Conservation (phyloP, 2,797 vertebrate species). For the Parotocinclus haroldoi region DNA sequence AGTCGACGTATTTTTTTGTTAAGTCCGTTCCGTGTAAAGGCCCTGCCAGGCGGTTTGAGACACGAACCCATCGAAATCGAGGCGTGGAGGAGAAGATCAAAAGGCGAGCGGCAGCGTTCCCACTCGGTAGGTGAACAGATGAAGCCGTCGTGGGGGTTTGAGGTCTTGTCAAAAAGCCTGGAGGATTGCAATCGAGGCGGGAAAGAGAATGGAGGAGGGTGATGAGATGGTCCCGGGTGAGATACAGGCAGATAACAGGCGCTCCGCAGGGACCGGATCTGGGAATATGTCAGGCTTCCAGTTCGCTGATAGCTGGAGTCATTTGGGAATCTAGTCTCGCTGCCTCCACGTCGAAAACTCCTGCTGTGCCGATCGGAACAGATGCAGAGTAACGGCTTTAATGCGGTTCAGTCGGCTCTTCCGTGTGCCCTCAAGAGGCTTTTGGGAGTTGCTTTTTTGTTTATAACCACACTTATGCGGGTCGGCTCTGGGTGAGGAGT, state of each 20-base stretch:
- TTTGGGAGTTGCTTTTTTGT: too few relatives aligned
- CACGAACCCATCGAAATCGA: too few relatives aligned
- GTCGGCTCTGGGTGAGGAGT: too few relatives aligned
- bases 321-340: slow-evolving; percentile 28
- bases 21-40: too few relatives aligned
- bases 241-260: slow-evolving; percentile 41
- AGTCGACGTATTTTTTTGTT: too few relatives aligned
- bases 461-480: too few relatives aligned
- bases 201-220: slow-evolving; percentile 23
- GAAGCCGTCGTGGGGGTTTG: slow-evolving; percentile 37
- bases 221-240: slow-evolving; percentile 45
- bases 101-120: background rate
- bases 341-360: slow-evolving; percentile 22
- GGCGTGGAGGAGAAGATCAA: too few relatives aligned
- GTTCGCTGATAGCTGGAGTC: slow-evolving; percentile 31
- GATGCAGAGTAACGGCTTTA: too few relatives aligned
- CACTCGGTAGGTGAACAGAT: slow-evolving; percentile 34
- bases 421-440: too few relatives aligned
- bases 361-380: background rate
- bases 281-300: slow-evolving; percentile 42
- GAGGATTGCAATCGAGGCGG: slow-evolving; percentile 32
- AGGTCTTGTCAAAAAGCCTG: slow-evolving; percentile 25
- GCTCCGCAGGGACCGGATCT: slow-evolving; percentile 42
- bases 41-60: too few relatives aligned
- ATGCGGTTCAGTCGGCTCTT: too few relatives aligned